Evolutionary conservation across 2,113 vertebrate genomes (phyloP).

Genomic region (Chloropsis hardwickii): DNA sequence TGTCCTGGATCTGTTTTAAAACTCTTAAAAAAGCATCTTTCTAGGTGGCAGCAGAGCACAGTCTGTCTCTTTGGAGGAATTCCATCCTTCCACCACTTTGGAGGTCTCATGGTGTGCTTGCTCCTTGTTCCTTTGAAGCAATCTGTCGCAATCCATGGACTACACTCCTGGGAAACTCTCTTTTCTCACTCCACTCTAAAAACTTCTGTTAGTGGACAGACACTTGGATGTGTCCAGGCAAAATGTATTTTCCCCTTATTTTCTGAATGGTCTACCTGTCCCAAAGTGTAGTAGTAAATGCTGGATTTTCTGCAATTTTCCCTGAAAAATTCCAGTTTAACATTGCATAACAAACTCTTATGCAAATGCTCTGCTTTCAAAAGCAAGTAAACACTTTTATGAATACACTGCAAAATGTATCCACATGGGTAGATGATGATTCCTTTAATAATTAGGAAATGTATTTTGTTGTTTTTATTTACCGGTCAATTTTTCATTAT

Average conservation of each 20-base stretch:
- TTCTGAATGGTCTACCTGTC: not conserved
- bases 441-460: not conserved
- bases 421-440: not conserved
- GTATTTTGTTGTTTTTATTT: not conserved
- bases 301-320: not conserved
- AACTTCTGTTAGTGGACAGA: not conserved
- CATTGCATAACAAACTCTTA: not conserved
- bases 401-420: not conserved
- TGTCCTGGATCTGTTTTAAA: not conserved
- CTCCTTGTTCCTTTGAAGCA: not conserved
- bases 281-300: not conserved
- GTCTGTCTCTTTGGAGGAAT: not conserved
- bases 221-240: not conserved
- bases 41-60: not conserved
- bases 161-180: not conserved
- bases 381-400: not conserved
- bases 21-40: not conserved
- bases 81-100: not conserved
- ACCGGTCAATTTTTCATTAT: not conserved
- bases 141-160: not conserved
- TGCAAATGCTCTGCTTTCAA: not conserved
- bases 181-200: not conserved
- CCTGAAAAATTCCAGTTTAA: not conserved
- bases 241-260: not conserved
- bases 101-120: accelerated